Evolutionary conservation across 2,113 vertebrate genomes (phyloP), one percentile per base, ranked within the genome.

Genomic region (Otis tarda): DNA sequence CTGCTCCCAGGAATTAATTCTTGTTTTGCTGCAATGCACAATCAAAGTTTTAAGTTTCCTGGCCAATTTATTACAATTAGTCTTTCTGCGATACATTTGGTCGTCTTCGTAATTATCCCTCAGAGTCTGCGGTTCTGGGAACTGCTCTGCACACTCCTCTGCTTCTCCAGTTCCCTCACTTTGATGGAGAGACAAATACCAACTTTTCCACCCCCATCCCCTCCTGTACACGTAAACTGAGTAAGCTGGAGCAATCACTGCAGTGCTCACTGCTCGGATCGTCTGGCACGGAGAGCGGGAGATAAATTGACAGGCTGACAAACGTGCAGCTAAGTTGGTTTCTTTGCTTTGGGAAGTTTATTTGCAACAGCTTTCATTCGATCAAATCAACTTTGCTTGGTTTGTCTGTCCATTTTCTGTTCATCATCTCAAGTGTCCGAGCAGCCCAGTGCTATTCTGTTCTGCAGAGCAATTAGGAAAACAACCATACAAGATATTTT

Each of bases 1-100:
- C 78, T 93, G 69, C 93, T 96, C 91, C 61, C 93, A 94, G 84
- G 94, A 95, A 95, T 96, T 96, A 94, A 96, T 96, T 93, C 85
- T 71, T 89, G 78, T 76, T 95, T 94, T 95, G 91, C 93, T 93
- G 83, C 89, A 93, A 73, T 93, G 84, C 91, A 96, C 77, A 94
- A 92, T 67, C 59, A 37, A 94, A 94, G 84, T 93, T 95, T 57
- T 49, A 83, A 64, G 81, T 84, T 93, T 85, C 91, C 84, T 76
- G 69, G 77, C 89, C 87, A 84, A 93, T 96, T 95, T 91, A 87
- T 95, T 91, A 93, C 81, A 95, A 87, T 93, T 79, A 87, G 57
- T n/a, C 45, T 92, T 94, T 90, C 92, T 89, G 57, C 4, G 4
- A 31, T 23, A 45, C 16, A 0, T 63, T 91, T 85, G 59, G 87